Evolutionary conservation across 1,140 invertebrate species (phyloP), one percentile per base, ranked within the genome.

Genomic region (Arion vulgaris): DNA sequence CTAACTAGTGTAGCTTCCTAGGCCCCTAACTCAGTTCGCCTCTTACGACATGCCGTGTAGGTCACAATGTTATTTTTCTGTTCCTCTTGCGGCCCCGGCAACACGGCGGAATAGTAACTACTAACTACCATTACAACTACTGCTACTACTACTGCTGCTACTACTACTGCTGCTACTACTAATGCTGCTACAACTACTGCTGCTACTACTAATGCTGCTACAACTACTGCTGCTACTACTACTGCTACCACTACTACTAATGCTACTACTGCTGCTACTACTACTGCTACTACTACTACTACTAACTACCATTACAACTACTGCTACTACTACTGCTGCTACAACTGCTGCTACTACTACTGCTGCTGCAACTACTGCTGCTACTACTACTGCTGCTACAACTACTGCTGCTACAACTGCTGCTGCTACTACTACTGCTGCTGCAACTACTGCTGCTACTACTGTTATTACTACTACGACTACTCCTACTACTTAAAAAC

Each of bases 251-350:
- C n/a, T n/a, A n/a, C n/a, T n/a, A n/a, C n/a, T n/a, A n/a, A n/a
- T n/a, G n/a, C n/a, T n/a, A n/a, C n/a, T n/a, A n/a, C n/a, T n/a
- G n/a, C n/a, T n/a, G n/a, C 32, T 72, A 72, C 17, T 72, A 72
- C 17, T 72, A 72, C 69, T 34, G 7, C 32, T 72, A 72, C 69
- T 72, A 72, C 69, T 72, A 72, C 69, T 72, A 72, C 32, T 72
- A 72, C 32, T 72, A 72, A 72, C 69, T 72, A 72, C 69, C 34
- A 72, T 32, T 72, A 72, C 69, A 34, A 72, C 32, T 72, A 72
- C 69, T 72, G 34, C 69, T 72, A 34, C 69, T 19, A n/a, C 26
- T 62, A 62, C 13, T n/a, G 26, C 13, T 62, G 26, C 57, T 62
- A 62, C 26, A 23, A 62, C 13, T 62, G 26, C 26, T 62, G 26